Evolutionary conservation across 2,888 invertebrate species (phyloP).

Genomic region (Ceriagrion tenellum): DNA sequence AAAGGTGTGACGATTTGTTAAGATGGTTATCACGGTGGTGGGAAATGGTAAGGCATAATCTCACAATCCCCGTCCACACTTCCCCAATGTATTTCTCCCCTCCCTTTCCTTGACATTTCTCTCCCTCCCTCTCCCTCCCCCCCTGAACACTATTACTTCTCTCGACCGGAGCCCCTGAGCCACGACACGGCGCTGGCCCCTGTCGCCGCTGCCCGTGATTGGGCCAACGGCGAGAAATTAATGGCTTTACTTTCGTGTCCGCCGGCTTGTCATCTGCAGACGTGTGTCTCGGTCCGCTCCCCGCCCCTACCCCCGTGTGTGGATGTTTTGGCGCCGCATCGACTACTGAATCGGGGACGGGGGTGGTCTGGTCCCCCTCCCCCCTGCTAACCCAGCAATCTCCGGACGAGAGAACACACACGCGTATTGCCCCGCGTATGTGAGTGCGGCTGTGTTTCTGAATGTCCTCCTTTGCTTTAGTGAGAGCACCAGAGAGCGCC

Average conservation of each 20-base stretch:
- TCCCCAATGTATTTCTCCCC: not conserved
- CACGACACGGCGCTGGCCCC: not conserved
- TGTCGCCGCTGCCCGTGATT: slow-evolving; percentile 35
- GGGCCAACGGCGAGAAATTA: slow-evolving; percentile 53
- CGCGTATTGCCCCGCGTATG: not conserved
- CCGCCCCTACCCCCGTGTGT: not conserved
- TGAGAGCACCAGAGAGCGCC: not conserved
- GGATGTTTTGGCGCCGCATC: not conserved
- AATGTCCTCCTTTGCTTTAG: not conserved
- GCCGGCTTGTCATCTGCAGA: slow-evolving; percentile 45
- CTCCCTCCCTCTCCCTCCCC: not conserved
- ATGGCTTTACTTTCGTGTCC: slow-evolving; percentile 56
- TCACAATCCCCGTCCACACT: too few species aligned
- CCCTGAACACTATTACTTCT: too few species aligned
- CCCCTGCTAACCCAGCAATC: not conserved
- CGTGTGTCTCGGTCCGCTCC: not conserved
- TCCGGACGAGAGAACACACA: not conserved
- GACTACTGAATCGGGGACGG: not conserved
- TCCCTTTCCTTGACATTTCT: not conserved
- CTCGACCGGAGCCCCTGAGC: not conserved
- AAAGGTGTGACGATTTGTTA: too few species aligned
- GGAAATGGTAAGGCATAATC: too few species aligned
- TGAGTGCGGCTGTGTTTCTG: not conserved
- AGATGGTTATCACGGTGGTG: too few species aligned
- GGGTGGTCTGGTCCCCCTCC: not conserved